Evolutionary conservation across 2,888 invertebrate species (phyloP).

Genomic region (Tetrapedia diversipes): DNA sequence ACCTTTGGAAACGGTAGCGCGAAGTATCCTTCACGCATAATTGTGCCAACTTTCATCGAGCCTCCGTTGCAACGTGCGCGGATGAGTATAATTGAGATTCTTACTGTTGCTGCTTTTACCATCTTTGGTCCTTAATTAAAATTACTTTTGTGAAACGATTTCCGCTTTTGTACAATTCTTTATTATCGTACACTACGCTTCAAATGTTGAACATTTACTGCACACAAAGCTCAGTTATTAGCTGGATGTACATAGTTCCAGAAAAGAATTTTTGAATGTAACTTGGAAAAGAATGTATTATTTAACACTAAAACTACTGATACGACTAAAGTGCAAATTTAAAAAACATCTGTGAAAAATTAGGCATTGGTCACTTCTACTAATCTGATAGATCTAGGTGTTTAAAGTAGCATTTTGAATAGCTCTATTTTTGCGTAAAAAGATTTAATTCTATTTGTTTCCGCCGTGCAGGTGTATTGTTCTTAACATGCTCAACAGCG

Average conservation of each 20-base stretch:
- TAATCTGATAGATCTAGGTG: too few species aligned
- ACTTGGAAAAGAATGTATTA: too few species aligned
- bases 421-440: background rate
- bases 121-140: constrained; percentile 40
- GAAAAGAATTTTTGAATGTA: too few species aligned
- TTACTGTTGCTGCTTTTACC: constrained; percentile 27
- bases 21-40: constrained; percentile 40
- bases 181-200: background rate
- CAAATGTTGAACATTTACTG: background rate
- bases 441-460: too few species aligned
- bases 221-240: background rate
- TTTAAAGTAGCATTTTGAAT: too few species aligned
- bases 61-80: constrained; percentile 13
- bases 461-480: background rate
- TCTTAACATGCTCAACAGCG: background rate
- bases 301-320: too few species aligned
- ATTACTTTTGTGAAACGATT: constrained; percentile 31
- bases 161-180: constrained; percentile 15
- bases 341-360: too few species aligned
- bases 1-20: constrained; percentile 4
- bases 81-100: constrained; percentile 37
- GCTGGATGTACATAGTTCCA: background rate
- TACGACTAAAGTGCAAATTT: too few species aligned
- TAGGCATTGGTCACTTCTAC: too few species aligned
- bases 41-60: constrained; percentile 51